Evolutionary conservation across 2,888 invertebrate genomes (phyloP).

Genomic region (Arctia plantaginis): DNA sequence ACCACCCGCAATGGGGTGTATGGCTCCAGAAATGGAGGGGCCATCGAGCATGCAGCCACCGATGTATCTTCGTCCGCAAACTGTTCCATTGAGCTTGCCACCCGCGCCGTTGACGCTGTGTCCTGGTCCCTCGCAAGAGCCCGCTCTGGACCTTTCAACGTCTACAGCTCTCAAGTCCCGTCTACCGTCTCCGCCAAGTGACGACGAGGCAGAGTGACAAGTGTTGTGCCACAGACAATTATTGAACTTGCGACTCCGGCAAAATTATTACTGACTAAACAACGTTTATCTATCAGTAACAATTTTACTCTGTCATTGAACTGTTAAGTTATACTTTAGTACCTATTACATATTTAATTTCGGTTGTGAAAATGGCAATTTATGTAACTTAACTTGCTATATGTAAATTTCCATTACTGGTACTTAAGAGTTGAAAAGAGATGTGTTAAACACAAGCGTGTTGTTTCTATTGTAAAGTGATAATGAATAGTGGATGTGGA

Average conservation of each 20-base stretch:
- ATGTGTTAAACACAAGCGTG: constrained; percentile 83
- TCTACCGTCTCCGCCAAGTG: constrained; percentile 56
- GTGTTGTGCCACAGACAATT: constrained; percentile 79
- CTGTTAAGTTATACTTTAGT: constrained; percentile 81
- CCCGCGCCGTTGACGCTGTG: constrained; percentile 28
- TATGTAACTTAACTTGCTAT: constrained; percentile 81
- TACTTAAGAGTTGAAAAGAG: constrained; percentile 77
- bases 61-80: constrained; percentile 47
- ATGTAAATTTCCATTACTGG: constrained; percentile 78
- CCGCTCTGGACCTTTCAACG: constrained; percentile 76
- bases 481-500: constrained; percentile 63
- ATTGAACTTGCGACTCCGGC: constrained; percentile 57
- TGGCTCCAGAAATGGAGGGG: constrained; percentile 46
- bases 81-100: constrained; percentile 37
- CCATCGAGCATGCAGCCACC: constrained; percentile 48
- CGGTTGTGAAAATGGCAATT: constrained; percentile 87
- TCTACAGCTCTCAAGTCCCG: constrained; percentile 64
- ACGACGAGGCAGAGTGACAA: constrained; percentile 74
- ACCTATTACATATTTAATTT: constrained; percentile 85
- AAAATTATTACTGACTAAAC: constrained; percentile 68
- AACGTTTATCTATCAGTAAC: constrained; percentile 56
- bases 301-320: constrained; percentile 67
- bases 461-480: constrained; percentile 76
- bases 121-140: constrained; percentile 57
- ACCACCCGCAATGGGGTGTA: constrained; percentile 64